Base-by-base conservation (phyloP, 1,140 invertebrate genomes). In the Chlorops oryzae region DNA sequence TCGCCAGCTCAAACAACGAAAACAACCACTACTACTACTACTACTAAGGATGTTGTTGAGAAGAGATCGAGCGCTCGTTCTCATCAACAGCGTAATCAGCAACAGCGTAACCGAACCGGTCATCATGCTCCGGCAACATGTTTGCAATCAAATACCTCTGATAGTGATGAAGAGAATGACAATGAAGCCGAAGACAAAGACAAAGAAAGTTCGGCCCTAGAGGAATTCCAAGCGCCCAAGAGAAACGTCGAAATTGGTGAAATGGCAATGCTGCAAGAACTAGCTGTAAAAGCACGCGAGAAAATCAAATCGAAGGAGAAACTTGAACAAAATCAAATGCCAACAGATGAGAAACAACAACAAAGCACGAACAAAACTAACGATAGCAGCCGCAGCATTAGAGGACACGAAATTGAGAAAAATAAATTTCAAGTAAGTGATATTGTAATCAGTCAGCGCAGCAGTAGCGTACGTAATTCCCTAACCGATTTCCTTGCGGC, bases 241-340 rank as follows among this genome's bases (percentile, higher is more conserved):
- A 59, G 60, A 1, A 63, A 61, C 21, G 53, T 52, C 20, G 59
- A 63, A 43, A 13, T 47, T 10, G 78, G 74, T 50, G 83, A 86
- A 56, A 58, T 81, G 22, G 77, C 77, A 51, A 82, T 84, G 53
- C 62, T 87, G 43, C 78, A 81, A 57, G 75, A 79, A 53, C 57
- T 84, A n/a, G 81, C 81, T 1, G 81, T 81, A 0, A 82, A 82
- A 59, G 80, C 80, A 2, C 77, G 77, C 25, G 80, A 79, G 50
- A 72, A 72, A 51, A 69, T 71, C 23, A 61, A 77, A 37, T 74
- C 73, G 5, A 63, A 78, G 46, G 76, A 77, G 51, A 77, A 72
- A 65, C 75, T 74, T 61, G 72, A 6, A 23, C 23, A 3, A 20
- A 24, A 24, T 40, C 44, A 40, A 47, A 2, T 9, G 17, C 35